Evolutionary conservation across 2,797 vertebrate genomes (phyloP), one percentile per base, ranked within the genome.

Genomic region (Acanthurus lineatus): DNA sequence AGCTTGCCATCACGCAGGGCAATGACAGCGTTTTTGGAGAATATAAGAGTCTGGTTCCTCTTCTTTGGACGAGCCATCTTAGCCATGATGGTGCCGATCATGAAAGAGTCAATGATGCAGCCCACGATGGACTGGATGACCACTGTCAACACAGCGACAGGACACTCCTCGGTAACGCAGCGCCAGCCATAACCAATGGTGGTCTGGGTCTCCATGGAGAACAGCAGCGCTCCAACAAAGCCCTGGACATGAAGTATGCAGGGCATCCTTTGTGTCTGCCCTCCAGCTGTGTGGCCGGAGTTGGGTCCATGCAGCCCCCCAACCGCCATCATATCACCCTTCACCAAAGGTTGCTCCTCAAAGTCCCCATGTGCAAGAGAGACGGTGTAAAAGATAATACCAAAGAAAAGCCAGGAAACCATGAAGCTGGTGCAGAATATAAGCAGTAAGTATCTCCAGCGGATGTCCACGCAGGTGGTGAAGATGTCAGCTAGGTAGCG

Each of bases 51-150:
- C 92, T 98, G 97, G 14, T 97, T 97, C 81, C 98, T 91, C 90
- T 99, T 99, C 93, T 99, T 99, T 56, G 98, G 98, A 73, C 97
- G 94, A 0, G 97, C 97, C 97, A 99, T 99, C 92, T 99, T 99
- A 83, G 97, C 97, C 98, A 99, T 99, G 85, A 99, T 98, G 82
- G 97, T 98, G 64, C 98, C 98, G 32, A 99, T 98, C 97, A 98
- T 98, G 93, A 99, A 99, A 49, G 98, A 97, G 95, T 99, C 98
- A n/a, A 99, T 97, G 90, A 99, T 97, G 0, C 97, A 99, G 81
- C 98, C 98, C 79, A 98, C 95, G 0, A 99, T 98, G 75, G 97
- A 99, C 93, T 99, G 98, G 48, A 97, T 89, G 49, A 99, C 97
- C 17, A 99, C 97, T 0, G 97, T 97, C 45, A 96, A 88, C 69